Evolutionary conservation across 2,113 vertebrate species (phyloP).

Genomic region (Geococcyx californianus): DNA sequence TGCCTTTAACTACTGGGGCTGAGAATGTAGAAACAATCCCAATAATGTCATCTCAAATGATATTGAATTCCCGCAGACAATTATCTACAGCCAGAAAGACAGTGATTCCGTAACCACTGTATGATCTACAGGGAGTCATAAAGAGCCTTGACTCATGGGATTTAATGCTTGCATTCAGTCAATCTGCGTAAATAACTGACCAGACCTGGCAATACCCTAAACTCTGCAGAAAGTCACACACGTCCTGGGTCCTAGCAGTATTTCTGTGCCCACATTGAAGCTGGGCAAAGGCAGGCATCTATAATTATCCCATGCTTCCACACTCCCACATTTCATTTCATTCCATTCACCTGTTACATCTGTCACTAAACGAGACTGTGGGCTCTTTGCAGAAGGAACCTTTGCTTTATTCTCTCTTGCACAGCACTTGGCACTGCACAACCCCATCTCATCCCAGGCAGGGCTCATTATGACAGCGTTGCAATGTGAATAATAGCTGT

Average conservation of each 20-base stretch:
- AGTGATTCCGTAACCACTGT: not conserved
- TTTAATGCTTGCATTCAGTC: not conserved
- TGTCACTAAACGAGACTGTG: not conserved
- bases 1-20: not conserved
- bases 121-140: not conserved
- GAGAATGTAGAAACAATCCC: constrained; percentile 5
- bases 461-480: fast-evolving
- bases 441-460: not conserved
- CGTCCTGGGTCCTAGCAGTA: not conserved
- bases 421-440: not conserved
- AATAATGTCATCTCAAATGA: not conserved
- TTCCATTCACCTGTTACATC: not conserved
- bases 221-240: not conserved
- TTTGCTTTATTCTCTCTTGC: not conserved
- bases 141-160: not conserved
- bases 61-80: not conserved
- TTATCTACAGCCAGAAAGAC: not conserved
- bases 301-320: not conserved
- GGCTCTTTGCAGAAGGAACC: not conserved
- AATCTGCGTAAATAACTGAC: not conserved
- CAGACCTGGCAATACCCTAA: not conserved
- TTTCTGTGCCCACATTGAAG: not conserved
- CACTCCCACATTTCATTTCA: not conserved
- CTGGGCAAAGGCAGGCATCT: not conserved
- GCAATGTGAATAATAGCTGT: not conserved